Evolutionary conservation across 2,888 invertebrate species (phyloP).

Genomic region (Cataglyphis livida): DNA sequence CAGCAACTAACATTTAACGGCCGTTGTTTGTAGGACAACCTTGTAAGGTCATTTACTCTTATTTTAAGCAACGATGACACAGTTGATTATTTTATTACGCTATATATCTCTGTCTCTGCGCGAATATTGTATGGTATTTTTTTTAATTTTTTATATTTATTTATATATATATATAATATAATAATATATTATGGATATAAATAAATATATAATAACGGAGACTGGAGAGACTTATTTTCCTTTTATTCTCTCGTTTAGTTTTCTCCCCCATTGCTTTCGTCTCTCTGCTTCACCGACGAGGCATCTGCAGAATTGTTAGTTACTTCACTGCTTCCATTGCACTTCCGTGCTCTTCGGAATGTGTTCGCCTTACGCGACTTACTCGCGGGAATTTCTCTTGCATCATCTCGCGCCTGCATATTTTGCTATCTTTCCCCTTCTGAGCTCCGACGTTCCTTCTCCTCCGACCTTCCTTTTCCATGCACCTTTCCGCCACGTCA

Average conservation of each 20-base stretch:
- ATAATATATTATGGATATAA: not conserved
- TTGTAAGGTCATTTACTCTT: not conserved
- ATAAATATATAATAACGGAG: not conserved
- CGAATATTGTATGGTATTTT: not conserved
- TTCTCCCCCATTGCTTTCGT: not conserved
- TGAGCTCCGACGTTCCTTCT: constrained; percentile 22
- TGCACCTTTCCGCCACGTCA: constrained; percentile 6
- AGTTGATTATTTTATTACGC: not conserved
- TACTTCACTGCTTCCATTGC: constrained; percentile 2
- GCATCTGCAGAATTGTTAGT: not conserved
- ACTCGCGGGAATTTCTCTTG: constrained; percentile 33
- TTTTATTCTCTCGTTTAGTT: not conserved
- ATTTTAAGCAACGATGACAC: not conserved
- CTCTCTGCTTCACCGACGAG: not conserved
- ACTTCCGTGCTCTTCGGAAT: not conserved
- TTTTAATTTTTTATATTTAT: not conserved
- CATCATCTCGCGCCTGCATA: constrained; percentile 38
- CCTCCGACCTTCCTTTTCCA: constrained; percentile 17
- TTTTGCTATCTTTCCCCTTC: constrained; percentile 19
- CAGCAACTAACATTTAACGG: constrained; percentile 15
- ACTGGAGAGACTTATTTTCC: not conserved
- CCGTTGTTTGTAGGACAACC: not conserved
- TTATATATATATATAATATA: not conserved
- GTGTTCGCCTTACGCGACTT: constrained; percentile 23
- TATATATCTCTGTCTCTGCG: not conserved